Percentiles rank a stretch among this genome's conserved stretches.
Evolutionary conservation across 2,888 invertebrate species (phyloP).

Genomic region (Erebia aethiops): DNA sequence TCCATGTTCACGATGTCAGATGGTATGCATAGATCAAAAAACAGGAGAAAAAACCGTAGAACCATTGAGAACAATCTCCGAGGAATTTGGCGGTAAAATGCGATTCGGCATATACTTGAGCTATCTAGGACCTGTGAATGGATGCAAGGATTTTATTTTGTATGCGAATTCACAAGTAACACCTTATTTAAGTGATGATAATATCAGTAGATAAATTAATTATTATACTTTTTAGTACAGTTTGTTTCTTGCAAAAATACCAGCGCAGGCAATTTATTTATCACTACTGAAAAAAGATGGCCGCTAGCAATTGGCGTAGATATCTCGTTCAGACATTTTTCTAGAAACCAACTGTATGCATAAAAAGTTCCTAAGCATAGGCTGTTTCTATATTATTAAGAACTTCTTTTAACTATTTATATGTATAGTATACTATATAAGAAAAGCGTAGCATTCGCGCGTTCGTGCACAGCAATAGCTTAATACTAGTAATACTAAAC

Average conservation of each 20-base stretch:
- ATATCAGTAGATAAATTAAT: constrained; percentile 15
- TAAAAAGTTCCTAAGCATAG: background rate
- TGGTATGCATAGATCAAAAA: constrained; percentile 96
- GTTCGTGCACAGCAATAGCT: no score
- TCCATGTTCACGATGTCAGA: constrained; percentile 95
- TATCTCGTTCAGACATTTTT: no score
- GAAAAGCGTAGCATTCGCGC: no score
- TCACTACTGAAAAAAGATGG: no score
- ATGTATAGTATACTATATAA: no score
- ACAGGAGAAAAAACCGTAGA: constrained; percentile 91
- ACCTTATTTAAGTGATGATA: constrained; percentile 54
- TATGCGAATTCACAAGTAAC: constrained; percentile 54
- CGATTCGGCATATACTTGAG: constrained; percentile 91
- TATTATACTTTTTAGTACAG: background rate
- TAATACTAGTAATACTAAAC: no score
- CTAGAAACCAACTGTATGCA: background rate
- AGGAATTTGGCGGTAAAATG: constrained; percentile 88
- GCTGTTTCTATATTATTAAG: background rate
- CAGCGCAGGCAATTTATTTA: no score
- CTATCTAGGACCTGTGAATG: constrained; percentile 63
- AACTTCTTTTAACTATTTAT: background rate
- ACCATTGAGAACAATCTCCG: constrained; percentile 89
- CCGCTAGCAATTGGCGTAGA: no score
- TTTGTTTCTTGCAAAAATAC: no score
- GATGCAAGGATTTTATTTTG: constrained; percentile 53